Evolutionary conservation across 2,797 vertebrate species (phyloP).

Genomic region (Cynopterus sphinx): DNA sequence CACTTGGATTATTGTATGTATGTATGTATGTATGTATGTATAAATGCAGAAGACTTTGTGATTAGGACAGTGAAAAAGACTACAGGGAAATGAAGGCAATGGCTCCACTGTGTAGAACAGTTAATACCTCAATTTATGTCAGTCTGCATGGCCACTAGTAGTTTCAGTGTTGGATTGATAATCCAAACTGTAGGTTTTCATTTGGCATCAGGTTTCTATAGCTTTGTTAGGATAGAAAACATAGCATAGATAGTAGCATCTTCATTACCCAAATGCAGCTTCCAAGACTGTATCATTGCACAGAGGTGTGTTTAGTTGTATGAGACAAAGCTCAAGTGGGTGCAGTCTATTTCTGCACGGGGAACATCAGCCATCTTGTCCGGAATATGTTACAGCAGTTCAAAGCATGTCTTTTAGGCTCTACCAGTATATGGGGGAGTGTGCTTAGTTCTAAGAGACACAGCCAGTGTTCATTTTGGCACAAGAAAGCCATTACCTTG

Average conservation of each 20-base stretch:
- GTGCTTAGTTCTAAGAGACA: background rate
- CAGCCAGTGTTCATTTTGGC: background rate
- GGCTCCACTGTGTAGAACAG: background rate
- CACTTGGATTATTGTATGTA: background rate
- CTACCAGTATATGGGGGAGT: background rate
- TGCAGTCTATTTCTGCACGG: background rate
- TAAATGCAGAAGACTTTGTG: background rate
- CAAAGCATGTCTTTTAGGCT: background rate
- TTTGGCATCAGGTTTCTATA: background rate
- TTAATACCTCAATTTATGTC: background rate
- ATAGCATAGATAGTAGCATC: background rate
- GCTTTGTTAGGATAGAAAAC: background rate
- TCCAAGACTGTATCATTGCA: background rate
- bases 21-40: background rate
- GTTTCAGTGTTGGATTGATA: background rate
- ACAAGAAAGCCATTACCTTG: background rate
- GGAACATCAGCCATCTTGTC: background rate
- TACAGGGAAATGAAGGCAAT: background rate
- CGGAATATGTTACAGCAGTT: background rate
- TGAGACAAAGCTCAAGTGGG: background rate
- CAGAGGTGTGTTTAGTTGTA: background rate
- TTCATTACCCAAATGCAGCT: background rate
- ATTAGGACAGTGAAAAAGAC: background rate
- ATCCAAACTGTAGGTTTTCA: background rate
- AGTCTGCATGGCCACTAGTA: background rate